Percentiles rank a stretch among this genome's conserved stretches.
These are phyloP conservation scores for Mobula birostris DNA, from an alignment of 2,113 vertebrate species.

Conservation along the genomic window DNA sequence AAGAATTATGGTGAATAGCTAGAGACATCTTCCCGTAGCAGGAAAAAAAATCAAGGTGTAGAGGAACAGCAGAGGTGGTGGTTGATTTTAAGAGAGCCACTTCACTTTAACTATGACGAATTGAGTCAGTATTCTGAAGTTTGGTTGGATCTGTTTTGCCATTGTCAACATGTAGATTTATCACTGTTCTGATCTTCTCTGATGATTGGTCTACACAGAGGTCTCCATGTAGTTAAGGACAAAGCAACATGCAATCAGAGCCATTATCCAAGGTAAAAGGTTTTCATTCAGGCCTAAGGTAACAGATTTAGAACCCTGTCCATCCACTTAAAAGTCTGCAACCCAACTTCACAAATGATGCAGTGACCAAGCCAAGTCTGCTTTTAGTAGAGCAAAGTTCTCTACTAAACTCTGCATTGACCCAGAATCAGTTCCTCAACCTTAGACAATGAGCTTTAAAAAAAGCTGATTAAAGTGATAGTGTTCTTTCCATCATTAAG, in stretches of 20 bases:
- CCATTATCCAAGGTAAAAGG: background rate
- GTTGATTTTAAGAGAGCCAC: background rate
- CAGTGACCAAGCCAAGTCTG: background rate
- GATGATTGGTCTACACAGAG: background rate
- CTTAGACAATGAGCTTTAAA: background rate
- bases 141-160: background rate
- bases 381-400: background rate
- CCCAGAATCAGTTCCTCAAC: background rate
- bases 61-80: background rate
- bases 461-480: background rate
- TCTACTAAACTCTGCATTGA: background rate
- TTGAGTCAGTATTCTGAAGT: background rate
- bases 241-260: background rate
- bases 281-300: background rate
- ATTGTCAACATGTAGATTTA: background rate
- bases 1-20: background rate
- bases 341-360: background rate
- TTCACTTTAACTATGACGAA: background rate
- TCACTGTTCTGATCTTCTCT: background rate
- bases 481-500: background rate
- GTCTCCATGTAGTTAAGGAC: background rate
- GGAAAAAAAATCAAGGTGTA: background rate
- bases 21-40: background rate
- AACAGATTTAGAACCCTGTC: background rate
- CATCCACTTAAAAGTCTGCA: background rate